phyloP scores from a whole-genome alignment of 2,797 vertebrate species.

The Delichon dasypus region DNA sequence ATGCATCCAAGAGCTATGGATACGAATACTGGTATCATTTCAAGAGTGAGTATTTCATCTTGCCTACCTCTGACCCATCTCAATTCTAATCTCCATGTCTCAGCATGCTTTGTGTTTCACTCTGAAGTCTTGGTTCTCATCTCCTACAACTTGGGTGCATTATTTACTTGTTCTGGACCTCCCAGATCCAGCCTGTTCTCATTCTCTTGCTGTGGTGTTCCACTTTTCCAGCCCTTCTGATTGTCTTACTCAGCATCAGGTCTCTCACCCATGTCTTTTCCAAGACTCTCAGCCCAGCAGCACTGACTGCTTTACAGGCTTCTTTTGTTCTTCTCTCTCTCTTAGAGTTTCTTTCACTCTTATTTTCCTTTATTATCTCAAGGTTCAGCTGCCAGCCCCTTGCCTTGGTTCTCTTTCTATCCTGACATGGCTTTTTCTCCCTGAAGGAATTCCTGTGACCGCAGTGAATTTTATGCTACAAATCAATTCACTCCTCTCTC shows the following conservation, averaged over 20 bases:
- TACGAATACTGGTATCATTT: neutral
- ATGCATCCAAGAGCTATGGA: neutral
- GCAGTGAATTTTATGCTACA: slow-evolving; percentile 3
- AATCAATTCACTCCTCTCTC: slow-evolving; percentile 12
- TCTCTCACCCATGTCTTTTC: rapidly evolving
- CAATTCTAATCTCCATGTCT: neutral
- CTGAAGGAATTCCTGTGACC: slow-evolving; percentile 25
- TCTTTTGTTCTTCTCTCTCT: neutral
- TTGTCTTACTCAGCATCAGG: neutral
- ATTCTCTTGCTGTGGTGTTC: neutral
- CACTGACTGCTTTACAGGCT: neutral
- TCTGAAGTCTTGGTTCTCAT: neutral
- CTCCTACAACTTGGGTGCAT: neutral
- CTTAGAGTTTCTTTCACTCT: neutral
- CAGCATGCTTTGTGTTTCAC: neutral
- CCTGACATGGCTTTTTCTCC: neutral
- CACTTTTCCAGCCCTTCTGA: neutral
- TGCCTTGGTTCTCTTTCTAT: neutral
- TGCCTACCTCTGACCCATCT: neutral
- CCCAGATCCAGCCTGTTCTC: neutral
- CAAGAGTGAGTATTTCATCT: neutral
- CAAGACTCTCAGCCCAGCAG: neutral
- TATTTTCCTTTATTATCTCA: neutral
- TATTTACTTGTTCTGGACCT: neutral
- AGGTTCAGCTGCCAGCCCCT: neutral